phyloP scores from a whole-genome alignment of 2,888 invertebrate genomes.

The Anodontia alba region DNA sequence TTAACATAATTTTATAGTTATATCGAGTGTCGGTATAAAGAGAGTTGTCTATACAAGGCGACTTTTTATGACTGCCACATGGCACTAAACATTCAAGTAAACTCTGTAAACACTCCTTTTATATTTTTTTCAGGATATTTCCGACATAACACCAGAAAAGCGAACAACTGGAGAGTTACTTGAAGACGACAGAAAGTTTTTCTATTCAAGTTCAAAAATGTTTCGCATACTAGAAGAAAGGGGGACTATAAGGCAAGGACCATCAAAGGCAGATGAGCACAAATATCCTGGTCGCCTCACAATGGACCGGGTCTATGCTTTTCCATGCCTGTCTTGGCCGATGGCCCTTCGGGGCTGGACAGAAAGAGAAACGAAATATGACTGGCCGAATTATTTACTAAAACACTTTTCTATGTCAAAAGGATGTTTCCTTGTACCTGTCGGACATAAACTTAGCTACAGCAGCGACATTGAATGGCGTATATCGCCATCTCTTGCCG shows the following conservation, averaged over 20 bases:
- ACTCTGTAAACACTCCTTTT: too few relatives aligned
- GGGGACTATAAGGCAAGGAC: neutral
- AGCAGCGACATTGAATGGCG: constrained; percentile 23
- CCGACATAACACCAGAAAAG: neutral
- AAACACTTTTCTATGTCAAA: neutral
- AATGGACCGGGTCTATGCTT: constrained; percentile 2
- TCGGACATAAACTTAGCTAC: constrained; percentile 24
- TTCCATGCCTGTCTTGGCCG: neutral
- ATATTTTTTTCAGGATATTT: constrained; percentile 14
- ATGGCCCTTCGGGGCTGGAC: neutral
- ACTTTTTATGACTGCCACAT: too few relatives aligned
- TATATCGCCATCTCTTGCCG: constrained; percentile 21
- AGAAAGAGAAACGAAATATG: neutral
- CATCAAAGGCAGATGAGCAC: neutral
- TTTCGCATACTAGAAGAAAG: neutral
- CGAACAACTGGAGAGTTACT: neutral
- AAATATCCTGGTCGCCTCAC: neutral
- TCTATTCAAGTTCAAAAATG: neutral
- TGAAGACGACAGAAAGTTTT: neutral
- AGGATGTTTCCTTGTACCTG: constrained; percentile 17
- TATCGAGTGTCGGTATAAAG: too few relatives aligned
- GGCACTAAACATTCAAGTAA: too few relatives aligned
- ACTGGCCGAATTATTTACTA: neutral
- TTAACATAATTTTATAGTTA: too few relatives aligned
- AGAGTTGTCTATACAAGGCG: too few relatives aligned